Percentiles rank a stretch among this genome's conserved stretches.
phyloP scores from a whole-genome alignment of 2,113 vertebrate species.

The Rhipidura dahli region DNA sequence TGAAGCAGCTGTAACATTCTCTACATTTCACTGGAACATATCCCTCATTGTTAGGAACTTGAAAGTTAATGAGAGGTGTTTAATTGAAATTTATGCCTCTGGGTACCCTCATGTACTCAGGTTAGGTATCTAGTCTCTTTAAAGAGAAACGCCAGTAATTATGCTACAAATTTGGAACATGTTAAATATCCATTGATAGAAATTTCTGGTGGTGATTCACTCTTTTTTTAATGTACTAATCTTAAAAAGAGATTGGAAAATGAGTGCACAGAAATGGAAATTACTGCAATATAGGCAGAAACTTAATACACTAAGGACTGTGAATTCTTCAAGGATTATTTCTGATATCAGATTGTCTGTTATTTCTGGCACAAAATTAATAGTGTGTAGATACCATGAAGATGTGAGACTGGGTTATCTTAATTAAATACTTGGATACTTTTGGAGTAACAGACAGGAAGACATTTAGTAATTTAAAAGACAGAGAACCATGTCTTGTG shows the following conservation, averaged over 20 bases:
- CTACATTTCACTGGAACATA: neutral
- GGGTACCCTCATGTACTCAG: neutral
- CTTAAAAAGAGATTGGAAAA: neutral
- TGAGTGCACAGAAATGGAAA: neutral
- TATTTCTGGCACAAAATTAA: neutral
- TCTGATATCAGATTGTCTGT: neutral
- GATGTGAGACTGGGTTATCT: neutral
- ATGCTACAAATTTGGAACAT: neutral
- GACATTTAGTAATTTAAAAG: neutral
- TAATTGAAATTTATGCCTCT: constrained; percentile 11
- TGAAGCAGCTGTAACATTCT: neutral
- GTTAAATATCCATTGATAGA: neutral
- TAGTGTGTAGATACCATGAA: neutral
- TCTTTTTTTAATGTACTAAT: neutral
- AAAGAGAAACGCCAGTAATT: neutral
- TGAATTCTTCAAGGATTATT: neutral
- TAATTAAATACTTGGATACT: neutral
- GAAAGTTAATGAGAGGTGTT: constrained; percentile 20
- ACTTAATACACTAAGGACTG: neutral
- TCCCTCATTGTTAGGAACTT: neutral
- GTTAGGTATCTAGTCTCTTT: neutral
- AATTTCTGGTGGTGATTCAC: neutral
- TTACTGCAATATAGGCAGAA: neutral
- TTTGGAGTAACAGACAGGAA: neutral
- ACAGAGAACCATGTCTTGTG: neutral